Conservation (phyloP, 2,113 vertebrate species). For the Chionomys nivalis region DNA sequence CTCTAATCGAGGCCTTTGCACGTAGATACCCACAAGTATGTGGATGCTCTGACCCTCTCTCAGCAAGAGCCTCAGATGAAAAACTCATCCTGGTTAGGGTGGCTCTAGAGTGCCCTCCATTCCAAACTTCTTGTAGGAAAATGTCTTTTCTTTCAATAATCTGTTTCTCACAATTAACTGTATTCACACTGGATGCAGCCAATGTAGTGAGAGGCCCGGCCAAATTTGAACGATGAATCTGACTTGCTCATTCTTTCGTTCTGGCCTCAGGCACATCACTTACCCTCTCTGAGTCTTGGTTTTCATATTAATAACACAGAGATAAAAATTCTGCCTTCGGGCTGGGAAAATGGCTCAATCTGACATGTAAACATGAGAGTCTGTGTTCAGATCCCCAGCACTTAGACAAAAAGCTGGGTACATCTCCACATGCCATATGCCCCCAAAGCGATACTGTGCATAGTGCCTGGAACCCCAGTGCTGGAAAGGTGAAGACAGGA, state of each 20-base stretch:
- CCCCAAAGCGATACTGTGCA: background rate
- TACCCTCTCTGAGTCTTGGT: background rate
- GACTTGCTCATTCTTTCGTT: background rate
- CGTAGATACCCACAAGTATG: background rate
- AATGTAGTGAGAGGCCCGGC: background rate
- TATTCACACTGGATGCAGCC: background rate
- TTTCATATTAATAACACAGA: background rate
- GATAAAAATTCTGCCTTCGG: background rate
- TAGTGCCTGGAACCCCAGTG: background rate
- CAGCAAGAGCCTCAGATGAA: background rate
- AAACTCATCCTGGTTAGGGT: background rate
- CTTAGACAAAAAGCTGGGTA: background rate
- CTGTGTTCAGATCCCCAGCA: background rate
- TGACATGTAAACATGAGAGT: background rate
- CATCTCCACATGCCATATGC: background rate
- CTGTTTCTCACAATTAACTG: background rate
- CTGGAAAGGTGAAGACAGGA: background rate
- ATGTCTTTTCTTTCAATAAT: background rate
- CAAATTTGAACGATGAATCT: background rate
- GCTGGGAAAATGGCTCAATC: background rate
- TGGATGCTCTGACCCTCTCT: background rate
- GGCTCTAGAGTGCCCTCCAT: background rate
- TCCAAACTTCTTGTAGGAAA: background rate
- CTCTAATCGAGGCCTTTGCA: background rate
- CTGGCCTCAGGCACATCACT: background rate